These are phyloP conservation scores for Gadopsis marmoratus DNA, from an alignment of 2,797 vertebrate species.

Conservation along the genomic window DNA sequence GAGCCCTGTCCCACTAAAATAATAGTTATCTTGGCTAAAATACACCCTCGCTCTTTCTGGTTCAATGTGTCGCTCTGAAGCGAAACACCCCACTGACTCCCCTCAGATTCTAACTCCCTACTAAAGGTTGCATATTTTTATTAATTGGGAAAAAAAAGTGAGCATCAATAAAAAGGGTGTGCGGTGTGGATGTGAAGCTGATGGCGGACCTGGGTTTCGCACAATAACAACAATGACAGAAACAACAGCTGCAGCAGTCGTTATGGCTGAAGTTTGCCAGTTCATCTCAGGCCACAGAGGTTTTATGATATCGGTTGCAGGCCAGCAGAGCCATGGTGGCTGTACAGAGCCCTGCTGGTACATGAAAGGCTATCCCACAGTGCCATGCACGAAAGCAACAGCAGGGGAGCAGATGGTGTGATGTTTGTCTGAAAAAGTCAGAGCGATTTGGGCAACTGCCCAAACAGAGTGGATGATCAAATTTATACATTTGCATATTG, in stretches of 20 bases:
- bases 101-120: conserved; percentile 19
- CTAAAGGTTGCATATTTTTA: conserved; percentile 26
- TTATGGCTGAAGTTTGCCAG: conserved; percentile 48
- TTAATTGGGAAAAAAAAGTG: conserved; percentile 39
- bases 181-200: neutral
- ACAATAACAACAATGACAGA: conserved; percentile 60
- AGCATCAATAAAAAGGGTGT: conserved; percentile 14
- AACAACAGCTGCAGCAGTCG: conserved; percentile 62
- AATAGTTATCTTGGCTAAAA: conserved; percentile 79
- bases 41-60: conserved; percentile 47
- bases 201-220: conserved; percentile 44
- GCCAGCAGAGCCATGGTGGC: conserved; percentile 52
- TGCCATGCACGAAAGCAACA: conserved; percentile 67
- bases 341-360: conserved; percentile 40
- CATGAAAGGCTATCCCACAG: conserved; percentile 64
- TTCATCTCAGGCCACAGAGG: conserved; percentile 69
- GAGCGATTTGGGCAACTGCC: conserved; percentile 36
- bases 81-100: conserved; percentile 51
- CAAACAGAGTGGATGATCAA: conserved; percentile 50
- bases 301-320: conserved; percentile 58
- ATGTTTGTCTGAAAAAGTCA: conserved; percentile 55
- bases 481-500: conserved; percentile 47
- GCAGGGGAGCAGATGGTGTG: conserved; percentile 68
- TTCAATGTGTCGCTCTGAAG: conserved; percentile 51
- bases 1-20: conserved; percentile 74